phyloP scores from a whole-genome alignment of 2,888 invertebrate genomes.

The Acronicta leporina region DNA sequence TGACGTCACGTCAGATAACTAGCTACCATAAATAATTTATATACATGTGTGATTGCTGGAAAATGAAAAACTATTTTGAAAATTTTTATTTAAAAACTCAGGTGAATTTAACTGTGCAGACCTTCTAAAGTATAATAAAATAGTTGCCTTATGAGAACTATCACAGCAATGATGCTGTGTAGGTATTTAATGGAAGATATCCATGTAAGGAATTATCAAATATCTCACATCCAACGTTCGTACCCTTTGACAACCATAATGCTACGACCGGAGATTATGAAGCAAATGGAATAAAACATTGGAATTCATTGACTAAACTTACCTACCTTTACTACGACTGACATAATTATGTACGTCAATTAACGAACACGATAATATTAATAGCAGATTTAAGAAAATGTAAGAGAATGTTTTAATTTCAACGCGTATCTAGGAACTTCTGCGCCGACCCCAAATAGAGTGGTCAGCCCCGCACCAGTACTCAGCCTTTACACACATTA shows the following conservation, averaged over 20 bases:
- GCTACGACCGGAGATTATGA: slow-evolving; percentile 20
- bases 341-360: too few species aligned
- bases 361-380: too few species aligned
- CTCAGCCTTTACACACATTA: too few species aligned
- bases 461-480: too few species aligned
- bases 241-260: slow-evolving; percentile 46
- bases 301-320: neutral
- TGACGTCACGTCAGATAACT: neutral
- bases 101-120: neutral
- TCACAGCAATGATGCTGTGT: slow-evolving; percentile 5
- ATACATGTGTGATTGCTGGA: too few species aligned
- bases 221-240: slow-evolving; percentile 41
- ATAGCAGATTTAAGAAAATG: too few species aligned
- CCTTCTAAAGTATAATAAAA: neutral
- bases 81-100: neutral
- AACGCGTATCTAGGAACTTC: too few species aligned
- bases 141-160: slow-evolving; percentile 28
- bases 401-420: too few species aligned
- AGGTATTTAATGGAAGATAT: slow-evolving; percentile 34
- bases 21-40: neutral
- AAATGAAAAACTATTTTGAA: too few species aligned
- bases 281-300: slow-evolving; percentile 16
- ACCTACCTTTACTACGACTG: too few species aligned
- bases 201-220: slow-evolving; percentile 48
- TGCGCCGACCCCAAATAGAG: too few species aligned